A percentile compares a stretch with the other conserved stretches of the same genome.
These are phyloP conservation scores for Drosophila lacicola DNA, from an alignment of 2,888 invertebrate species.

Conservation along the genomic window DNA sequence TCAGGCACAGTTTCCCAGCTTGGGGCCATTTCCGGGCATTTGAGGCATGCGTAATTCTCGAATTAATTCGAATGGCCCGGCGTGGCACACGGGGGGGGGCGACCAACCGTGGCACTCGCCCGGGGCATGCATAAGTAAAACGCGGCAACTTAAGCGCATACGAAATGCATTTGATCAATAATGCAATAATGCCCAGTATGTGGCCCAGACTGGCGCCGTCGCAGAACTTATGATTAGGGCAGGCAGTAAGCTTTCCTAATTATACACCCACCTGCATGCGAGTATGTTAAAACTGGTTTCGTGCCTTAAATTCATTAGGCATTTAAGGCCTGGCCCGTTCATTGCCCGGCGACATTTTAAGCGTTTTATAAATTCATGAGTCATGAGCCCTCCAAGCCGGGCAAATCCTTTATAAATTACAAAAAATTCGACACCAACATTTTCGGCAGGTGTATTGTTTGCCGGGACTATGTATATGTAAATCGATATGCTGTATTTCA, in stretches of 20 bases:
- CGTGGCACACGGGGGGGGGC: background rate
- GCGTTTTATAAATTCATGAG: slow-evolving; percentile 59
- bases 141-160: slow-evolving; percentile 46
- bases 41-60: slow-evolving; percentile 62
- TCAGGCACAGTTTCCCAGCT: slow-evolving; percentile 1
- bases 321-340: slow-evolving; percentile 28
- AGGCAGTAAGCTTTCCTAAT: slow-evolving; percentile 50
- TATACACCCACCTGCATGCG: slow-evolving; percentile 56
- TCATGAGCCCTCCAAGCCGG: slow-evolving; percentile 40
- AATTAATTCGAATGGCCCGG: slow-evolving; percentile 58
- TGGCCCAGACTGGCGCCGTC: slow-evolving; percentile 57
- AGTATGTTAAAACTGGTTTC: slow-evolving; percentile 55
- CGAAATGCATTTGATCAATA: slow-evolving; percentile 78
- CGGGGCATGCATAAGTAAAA: slow-evolving; percentile 60
- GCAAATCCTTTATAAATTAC: slow-evolving; percentile 52
- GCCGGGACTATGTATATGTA: background rate
- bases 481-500: slow-evolving; percentile 12
- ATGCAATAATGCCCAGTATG: slow-evolving; percentile 73
- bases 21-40: slow-evolving; percentile 65
- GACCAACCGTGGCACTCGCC: slow-evolving; percentile 6
- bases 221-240: slow-evolving; percentile 55
- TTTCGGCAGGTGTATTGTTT: slow-evolving; percentile 2
- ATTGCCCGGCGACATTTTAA: slow-evolving; percentile 7
- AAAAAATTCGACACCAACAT: slow-evolving; percentile 15
- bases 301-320: slow-evolving; percentile 73